Evolutionary conservation across 1,140 invertebrate species (phyloP).

Genomic region (Diabrotica undecimpunctata): DNA sequence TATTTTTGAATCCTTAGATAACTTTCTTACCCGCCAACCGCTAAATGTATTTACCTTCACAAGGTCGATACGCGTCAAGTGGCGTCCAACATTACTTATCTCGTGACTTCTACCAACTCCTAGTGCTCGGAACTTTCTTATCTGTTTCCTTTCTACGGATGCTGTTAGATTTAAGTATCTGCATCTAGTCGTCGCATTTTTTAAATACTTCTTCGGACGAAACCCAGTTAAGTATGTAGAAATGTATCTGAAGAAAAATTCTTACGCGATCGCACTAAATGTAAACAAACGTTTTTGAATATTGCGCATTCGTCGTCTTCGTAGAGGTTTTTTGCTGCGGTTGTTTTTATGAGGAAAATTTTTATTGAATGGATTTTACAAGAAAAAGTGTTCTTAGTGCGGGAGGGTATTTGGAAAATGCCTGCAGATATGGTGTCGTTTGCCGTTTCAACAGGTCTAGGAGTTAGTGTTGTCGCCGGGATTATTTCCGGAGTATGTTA

Average conservation of each 20-base stretch:
- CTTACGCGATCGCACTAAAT: neutral
- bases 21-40: slow-evolving; percentile 1
- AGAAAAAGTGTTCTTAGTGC: slow-evolving; percentile 20
- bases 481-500: slow-evolving; percentile 58
- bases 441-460: slow-evolving; percentile 52
- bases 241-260: no score
- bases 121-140: slow-evolving; percentile 15
- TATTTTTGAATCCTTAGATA: neutral
- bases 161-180: slow-evolving; percentile 6
- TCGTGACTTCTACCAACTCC: slow-evolving; percentile 21
- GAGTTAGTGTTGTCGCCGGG: slow-evolving; percentile 56
- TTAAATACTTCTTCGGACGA: neutral
- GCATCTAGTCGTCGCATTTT: neutral
- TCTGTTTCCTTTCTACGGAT: slow-evolving; percentile 9
- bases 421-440: slow-evolving; percentile 50
- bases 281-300: neutral
- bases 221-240: no score
- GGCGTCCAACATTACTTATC: slow-evolving; percentile 23
- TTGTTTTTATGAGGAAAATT: slow-evolving; percentile 14
- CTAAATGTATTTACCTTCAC: slow-evolving; percentile 30
- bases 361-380: slow-evolving; percentile 24
- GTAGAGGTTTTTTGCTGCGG: neutral
- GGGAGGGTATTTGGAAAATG: slow-evolving; percentile 33
- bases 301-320: neutral
- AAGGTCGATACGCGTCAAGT: slow-evolving; percentile 29